These are phyloP conservation scores for Drosophila tripunctata DNA, from an alignment of 2,888 invertebrate genomes.

Conservation along the genomic window DNA sequence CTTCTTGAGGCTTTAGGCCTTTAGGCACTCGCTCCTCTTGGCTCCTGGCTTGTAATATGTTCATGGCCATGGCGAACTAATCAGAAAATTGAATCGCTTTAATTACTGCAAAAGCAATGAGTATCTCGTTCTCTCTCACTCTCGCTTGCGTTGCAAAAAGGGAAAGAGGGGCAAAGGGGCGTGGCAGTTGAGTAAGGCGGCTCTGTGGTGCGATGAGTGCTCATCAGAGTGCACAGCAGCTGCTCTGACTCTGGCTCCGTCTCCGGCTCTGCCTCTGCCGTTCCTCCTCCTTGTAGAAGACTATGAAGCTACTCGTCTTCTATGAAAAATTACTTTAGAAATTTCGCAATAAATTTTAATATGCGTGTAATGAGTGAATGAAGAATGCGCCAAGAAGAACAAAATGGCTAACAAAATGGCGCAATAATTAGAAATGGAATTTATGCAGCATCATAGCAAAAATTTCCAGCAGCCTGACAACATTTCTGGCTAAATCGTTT, in stretches of 20 bases:
- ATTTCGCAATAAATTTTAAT: conserved; percentile 80
- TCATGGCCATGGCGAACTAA: conserved; percentile 82
- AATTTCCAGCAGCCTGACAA: conserved; percentile 4
- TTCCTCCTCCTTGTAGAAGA: conserved; percentile 26
- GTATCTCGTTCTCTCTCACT: conserved; percentile 47
- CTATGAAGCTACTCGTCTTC: conserved; percentile 66
- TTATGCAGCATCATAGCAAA: conserved; percentile 47
- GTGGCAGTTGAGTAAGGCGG: conserved; percentile 19
- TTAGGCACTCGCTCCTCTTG: background rate
- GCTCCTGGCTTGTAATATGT: conserved; percentile 47
- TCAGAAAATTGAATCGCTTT: conserved; percentile 84
- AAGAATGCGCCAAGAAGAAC: conserved; percentile 55
- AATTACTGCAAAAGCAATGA: conserved; percentile 83
- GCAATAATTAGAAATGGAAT: conserved; percentile 69
- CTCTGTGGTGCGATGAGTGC: conserved; percentile 38
- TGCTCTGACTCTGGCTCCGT: conserved; percentile 26
- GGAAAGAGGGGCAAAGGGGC: background rate
- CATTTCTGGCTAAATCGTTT: conserved; percentile 10
- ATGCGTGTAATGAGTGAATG: conserved; percentile 77
- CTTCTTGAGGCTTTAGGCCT: background rate
- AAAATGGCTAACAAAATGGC: conserved; percentile 52
- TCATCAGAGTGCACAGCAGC: conserved; percentile 46
- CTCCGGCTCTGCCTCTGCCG: too few species aligned
- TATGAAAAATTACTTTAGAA: conserved; percentile 76
- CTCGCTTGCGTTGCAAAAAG: conserved; percentile 9